These are phyloP conservation scores for Ictidomys tridecemlineatus DNA, from an alignment of 2,113 vertebrate species.

Conservation along the genomic window DNA sequence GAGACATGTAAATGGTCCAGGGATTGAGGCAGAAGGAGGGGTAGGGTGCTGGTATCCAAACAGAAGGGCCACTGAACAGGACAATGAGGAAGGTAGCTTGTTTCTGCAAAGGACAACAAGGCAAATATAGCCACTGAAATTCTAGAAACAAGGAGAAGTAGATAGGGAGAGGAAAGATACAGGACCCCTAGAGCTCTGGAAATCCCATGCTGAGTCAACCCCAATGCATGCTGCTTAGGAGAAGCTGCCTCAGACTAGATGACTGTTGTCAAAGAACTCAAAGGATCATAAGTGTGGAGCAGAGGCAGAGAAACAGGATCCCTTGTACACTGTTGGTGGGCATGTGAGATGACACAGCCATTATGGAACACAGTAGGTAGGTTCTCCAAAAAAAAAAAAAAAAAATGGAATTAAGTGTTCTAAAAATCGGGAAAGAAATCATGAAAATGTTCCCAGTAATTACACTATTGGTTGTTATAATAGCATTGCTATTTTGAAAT, in stretches of 20 bases:
- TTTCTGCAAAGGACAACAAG: neutral
- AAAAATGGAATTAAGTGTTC: neutral
- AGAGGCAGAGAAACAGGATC: neutral
- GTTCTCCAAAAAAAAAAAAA: neutral
- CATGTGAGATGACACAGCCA: neutral
- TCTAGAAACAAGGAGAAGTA: neutral
- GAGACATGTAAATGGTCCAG: fast-evolving
- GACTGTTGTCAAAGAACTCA: neutral
- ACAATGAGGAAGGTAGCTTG: neutral
- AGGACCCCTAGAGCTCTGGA: neutral
- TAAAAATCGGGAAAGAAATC: neutral
- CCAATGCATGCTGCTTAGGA: neutral
- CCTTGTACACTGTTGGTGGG: too few relatives aligned
- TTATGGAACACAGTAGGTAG: neutral
- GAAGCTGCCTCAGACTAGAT: neutral
- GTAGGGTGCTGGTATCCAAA: neutral
- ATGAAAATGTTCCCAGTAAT: neutral
- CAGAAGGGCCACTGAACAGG: neutral
- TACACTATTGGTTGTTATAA: neutral
- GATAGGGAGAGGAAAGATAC: neutral
- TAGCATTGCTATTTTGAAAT: neutral
- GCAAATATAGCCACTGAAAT: neutral
- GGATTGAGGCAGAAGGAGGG: neutral
- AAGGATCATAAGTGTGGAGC: neutral
- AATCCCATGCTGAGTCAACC: neutral